phyloP scores from a whole-genome alignment of 2,113 vertebrate species.

The Notothenia rossii region DNA sequence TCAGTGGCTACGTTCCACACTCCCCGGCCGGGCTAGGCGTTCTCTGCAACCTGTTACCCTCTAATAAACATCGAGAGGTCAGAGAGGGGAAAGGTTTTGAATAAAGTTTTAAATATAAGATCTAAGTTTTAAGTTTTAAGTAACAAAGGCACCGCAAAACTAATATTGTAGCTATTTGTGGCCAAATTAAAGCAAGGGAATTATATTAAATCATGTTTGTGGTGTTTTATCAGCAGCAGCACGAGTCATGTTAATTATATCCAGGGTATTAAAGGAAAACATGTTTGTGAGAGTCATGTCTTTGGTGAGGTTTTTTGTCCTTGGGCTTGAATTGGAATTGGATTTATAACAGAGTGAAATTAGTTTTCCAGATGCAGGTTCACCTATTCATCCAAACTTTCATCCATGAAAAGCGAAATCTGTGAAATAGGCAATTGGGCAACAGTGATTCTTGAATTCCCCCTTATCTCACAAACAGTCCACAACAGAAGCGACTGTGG shows the following conservation, averaged over 20 bases:
- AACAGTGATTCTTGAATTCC: not conserved
- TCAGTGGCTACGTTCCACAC: too few species aligned
- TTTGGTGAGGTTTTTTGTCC: slow-evolving; percentile 1
- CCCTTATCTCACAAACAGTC: slow-evolving; percentile 18
- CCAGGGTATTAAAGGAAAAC: not conserved
- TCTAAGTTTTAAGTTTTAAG: too few species aligned
- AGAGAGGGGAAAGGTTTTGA: too few species aligned
- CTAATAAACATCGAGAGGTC: too few species aligned
- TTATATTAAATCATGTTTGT: not conserved
- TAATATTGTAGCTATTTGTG: too few species aligned
- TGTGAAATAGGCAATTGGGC: not conserved
- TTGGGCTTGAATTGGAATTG: not conserved
- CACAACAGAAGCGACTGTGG: slow-evolving; percentile 16
- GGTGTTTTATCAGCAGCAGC: slow-evolving; percentile 13
- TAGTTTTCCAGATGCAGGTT: not conserved
- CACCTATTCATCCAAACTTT: not conserved
- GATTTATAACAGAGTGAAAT: slow-evolving; percentile 4
- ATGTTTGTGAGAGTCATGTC: not conserved
- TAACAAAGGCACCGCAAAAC: too few species aligned
- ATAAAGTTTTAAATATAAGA: too few species aligned
- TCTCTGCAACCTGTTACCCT: too few species aligned
- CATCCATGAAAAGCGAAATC: not conserved
- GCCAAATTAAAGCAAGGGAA: not conserved
- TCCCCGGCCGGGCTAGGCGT: too few species aligned
- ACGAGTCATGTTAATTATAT: not conserved